A percentile compares a stretch with the other conserved stretches of the same genome.
Evolutionary conservation across 2,113 vertebrate genomes (phyloP).

Genomic region (Rhizomys pruinosus): DNA sequence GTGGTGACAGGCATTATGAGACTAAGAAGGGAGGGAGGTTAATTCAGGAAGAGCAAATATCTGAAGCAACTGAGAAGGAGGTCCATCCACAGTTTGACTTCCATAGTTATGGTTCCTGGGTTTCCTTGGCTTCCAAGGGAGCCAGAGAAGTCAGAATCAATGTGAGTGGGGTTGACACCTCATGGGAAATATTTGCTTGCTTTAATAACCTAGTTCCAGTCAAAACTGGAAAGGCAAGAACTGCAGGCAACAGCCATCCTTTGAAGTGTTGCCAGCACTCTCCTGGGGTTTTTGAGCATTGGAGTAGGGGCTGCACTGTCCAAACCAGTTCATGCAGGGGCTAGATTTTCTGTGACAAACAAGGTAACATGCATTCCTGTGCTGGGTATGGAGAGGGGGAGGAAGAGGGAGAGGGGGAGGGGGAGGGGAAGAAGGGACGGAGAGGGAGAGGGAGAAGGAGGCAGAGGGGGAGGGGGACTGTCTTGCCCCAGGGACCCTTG

Average conservation of each 20-base stretch:
- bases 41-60: not conserved
- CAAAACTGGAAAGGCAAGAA: not conserved
- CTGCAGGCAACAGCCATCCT: not conserved
- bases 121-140: not conserved
- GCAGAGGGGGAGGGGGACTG: fast-evolving
- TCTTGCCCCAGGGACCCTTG: not conserved
- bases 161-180: not conserved
- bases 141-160: not conserved
- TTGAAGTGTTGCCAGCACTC: not conserved
- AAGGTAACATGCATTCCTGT: fast-evolving
- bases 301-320: not conserved
- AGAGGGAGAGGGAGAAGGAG: too few species aligned
- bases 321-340: not conserved
- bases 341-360: not conserved
- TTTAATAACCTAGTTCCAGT: not conserved
- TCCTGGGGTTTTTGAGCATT: not conserved
- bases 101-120: too few species aligned
- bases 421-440: too few species aligned
- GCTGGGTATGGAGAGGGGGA: too few species aligned
- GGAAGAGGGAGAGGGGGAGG: too few species aligned
- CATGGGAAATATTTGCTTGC: not conserved
- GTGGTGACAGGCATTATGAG: too few species aligned
- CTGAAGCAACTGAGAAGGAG: not conserved
- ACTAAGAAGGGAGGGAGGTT: not conserved
- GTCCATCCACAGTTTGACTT: not conserved